These are phyloP conservation scores for Ceryle rudis DNA, from an alignment of 2,797 vertebrate species.

Conservation along the genomic window DNA sequence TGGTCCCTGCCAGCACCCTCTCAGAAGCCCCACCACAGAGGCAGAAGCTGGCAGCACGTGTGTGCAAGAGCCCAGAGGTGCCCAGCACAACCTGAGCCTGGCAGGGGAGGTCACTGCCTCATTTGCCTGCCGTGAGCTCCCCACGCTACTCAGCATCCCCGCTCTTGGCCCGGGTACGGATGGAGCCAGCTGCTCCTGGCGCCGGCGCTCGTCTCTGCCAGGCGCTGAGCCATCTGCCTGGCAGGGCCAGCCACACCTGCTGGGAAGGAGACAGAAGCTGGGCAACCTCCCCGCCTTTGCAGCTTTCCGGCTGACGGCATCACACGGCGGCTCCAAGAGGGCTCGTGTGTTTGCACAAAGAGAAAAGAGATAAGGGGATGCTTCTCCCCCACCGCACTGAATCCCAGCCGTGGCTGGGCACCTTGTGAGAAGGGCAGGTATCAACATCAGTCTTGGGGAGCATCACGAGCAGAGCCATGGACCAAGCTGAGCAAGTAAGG, in stretches of 20 bases:
- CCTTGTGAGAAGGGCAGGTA: neutral
- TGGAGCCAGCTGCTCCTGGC: slow-evolving; percentile 69
- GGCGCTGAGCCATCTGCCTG: slow-evolving; percentile 65
- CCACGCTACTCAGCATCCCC: neutral
- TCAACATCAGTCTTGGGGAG: fast-evolving
- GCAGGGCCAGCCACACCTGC: slow-evolving; percentile 69
- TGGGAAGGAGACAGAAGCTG: slow-evolving; percentile 73
- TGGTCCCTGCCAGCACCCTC: neutral
- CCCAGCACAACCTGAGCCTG: neutral
- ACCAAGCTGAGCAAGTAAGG: fast-evolving
- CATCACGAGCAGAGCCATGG: fast-evolving
- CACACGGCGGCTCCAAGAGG: neutral
- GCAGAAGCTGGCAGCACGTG: neutral
- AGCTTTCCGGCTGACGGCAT: slow-evolving; percentile 43
- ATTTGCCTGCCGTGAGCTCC: neutral
- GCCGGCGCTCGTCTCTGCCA: neutral
- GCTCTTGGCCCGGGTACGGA: neutral
- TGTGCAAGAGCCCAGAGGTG: neutral
- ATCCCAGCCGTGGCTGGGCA: fast-evolving
- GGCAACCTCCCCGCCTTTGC: slow-evolving; percentile 63
- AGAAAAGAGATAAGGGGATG: neutral
- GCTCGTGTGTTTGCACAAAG: slow-evolving; percentile 42
- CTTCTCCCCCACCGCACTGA: fast-evolving
- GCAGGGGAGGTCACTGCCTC: neutral
- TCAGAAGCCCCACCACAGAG: fast-evolving